Evolutionary conservation across 2,888 invertebrate genomes (phyloP).

Genomic region (Agrochola macilenta): DNA sequence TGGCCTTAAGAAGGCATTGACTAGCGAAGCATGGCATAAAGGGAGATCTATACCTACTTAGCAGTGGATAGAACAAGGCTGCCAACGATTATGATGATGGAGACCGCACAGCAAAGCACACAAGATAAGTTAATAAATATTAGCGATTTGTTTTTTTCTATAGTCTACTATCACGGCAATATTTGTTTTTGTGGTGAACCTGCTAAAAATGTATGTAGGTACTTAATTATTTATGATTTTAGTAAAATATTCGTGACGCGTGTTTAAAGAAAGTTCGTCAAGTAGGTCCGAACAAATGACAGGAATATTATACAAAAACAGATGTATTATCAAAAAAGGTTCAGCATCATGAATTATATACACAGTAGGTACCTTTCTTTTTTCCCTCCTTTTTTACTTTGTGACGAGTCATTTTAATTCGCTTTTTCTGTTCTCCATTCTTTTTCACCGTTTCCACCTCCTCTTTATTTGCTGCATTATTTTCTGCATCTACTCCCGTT

Average conservation of each 20-base stretch:
- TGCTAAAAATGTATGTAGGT: neutral
- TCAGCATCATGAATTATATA: neutral
- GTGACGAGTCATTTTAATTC: constrained; percentile 1
- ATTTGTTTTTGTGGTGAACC: neutral
- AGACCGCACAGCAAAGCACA: neutral
- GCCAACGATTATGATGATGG: neutral
- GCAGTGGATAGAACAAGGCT: neutral
- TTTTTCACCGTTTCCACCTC: neutral
- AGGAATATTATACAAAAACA: neutral
- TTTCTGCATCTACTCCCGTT: neutral
- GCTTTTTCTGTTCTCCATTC: constrained; percentile 8
- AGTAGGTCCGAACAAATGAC: neutral
- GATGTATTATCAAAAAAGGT: neutral
- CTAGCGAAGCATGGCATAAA: neutral
- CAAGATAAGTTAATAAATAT: neutral
- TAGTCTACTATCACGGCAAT: neutral
- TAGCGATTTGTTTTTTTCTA: neutral
- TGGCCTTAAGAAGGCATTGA: neutral
- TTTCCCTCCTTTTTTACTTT: neutral
- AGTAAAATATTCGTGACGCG: neutral
- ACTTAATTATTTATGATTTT: neutral
- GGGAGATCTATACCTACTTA: neutral
- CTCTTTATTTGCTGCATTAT: neutral
- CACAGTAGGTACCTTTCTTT: constrained; percentile 22
- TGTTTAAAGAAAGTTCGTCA: neutral